Percentiles rank a stretch among this genome's conserved stretches.
Evolutionary conservation across 2,797 vertebrate species (phyloP).

Genomic region (Sebastes vulpes): DNA sequence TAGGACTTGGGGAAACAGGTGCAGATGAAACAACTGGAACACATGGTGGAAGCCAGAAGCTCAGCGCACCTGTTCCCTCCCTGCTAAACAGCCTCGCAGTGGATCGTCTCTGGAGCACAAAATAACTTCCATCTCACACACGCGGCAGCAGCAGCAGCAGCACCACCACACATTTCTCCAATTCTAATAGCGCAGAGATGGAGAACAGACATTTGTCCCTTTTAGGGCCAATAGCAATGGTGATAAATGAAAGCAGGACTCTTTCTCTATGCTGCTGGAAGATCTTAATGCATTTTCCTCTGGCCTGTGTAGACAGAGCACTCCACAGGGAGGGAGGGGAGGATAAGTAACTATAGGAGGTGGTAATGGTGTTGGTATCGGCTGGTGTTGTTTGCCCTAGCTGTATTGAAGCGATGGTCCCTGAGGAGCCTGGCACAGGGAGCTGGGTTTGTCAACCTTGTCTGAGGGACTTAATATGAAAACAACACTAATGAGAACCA

Average conservation of each 20-base stretch:
- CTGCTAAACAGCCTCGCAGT: slow-evolving; percentile 75
- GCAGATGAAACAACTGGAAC: slow-evolving; percentile 79
- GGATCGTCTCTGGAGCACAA: slow-evolving; percentile 73
- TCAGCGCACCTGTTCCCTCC: slow-evolving; percentile 80
- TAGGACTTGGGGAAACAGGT: slow-evolving; percentile 75
- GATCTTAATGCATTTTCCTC: slow-evolving; percentile 74
- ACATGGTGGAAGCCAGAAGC: slow-evolving; percentile 81
- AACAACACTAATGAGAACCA: slow-evolving; percentile 87
- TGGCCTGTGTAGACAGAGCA: slow-evolving; percentile 67
- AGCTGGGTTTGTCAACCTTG: slow-evolving; percentile 85
- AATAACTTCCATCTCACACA: slow-evolving; percentile 72
- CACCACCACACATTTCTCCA: slow-evolving; percentile 58
- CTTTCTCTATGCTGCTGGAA: slow-evolving; percentile 71
- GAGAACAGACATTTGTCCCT: slow-evolving; percentile 80
- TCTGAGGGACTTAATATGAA: slow-evolving; percentile 86
- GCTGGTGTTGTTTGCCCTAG: slow-evolving; percentile 82
- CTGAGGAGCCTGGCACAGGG: slow-evolving; percentile 78
- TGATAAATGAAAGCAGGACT: slow-evolving; percentile 80
- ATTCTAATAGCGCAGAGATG: slow-evolving; percentile 79
- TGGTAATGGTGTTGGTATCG: slow-evolving; percentile 81
- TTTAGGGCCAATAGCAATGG: slow-evolving; percentile 78
- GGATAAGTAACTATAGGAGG: slow-evolving; percentile 80
- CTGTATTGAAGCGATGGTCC: slow-evolving; percentile 81
- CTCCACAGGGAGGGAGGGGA: slow-evolving; percentile 68
- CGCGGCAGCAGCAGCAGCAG: slow-evolving; percentile 24